Evolutionary conservation across 2,888 invertebrate species (phyloP).

Genomic region (Gasteruption jaculator): DNA sequence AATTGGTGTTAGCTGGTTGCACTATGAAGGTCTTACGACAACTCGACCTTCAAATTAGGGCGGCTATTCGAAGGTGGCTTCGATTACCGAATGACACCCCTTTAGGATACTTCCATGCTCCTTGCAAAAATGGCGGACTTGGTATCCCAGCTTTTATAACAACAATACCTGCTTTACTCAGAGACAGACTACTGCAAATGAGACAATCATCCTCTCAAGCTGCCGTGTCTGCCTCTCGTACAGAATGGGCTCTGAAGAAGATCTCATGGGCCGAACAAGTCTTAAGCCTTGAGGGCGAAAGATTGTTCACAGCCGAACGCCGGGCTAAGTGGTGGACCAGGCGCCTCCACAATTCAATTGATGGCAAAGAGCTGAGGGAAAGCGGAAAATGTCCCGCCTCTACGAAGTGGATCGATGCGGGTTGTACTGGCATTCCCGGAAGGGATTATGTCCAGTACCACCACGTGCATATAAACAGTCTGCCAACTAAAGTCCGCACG

Average conservation of each 20-base stretch:
- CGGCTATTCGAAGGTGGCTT: constrained; percentile 31
- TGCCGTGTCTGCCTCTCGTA: constrained; percentile 25
- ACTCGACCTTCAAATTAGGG: constrained; percentile 37
- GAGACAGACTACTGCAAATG: constrained; percentile 1
- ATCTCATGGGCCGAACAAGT: constrained; percentile 10
- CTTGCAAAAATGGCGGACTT: constrained; percentile 28
- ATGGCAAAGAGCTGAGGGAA: constrained; percentile 15
- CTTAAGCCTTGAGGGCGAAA: neutral
- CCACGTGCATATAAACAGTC: constrained; percentile 34
- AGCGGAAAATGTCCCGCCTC: neutral
- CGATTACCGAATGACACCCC: constrained; percentile 37
- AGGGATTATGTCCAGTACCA: constrained; percentile 38
- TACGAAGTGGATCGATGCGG: constrained; percentile 17
- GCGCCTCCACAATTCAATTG: constrained; percentile 1
- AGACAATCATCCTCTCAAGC: constrained; percentile 17
- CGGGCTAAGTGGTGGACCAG: neutral
- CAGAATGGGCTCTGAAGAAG: constrained; percentile 11
- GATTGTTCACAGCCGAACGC: neutral
- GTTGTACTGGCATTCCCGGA: constrained; percentile 26
- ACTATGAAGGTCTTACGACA: constrained; percentile 24
- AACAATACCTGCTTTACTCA: constrained; percentile 7
- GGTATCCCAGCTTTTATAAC: constrained; percentile 26
- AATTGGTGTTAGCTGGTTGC: constrained; percentile 34
- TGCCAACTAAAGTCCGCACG: constrained; percentile 32
- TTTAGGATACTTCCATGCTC: constrained; percentile 36